phyloP scores from a whole-genome alignment of 1,140 invertebrate genomes.

The Drosophila jambulina region DNA sequence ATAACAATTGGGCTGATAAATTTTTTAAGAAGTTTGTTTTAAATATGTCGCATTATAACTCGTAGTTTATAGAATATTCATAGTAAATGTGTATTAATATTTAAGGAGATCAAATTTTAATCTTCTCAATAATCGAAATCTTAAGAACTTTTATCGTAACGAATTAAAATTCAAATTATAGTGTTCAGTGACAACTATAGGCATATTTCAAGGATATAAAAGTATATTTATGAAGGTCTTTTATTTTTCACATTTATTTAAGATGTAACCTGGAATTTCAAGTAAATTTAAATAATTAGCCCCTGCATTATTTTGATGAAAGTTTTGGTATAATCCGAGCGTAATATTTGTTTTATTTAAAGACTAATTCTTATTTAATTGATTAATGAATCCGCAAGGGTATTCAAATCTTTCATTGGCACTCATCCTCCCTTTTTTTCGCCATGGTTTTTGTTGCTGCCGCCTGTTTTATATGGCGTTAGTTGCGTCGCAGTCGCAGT shows the following conservation, averaged over 20 bases:
- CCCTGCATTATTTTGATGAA: too few relatives aligned
- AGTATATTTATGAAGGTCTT: neutral
- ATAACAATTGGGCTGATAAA: too few relatives aligned
- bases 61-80: too few relatives aligned
- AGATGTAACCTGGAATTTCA: neutral
- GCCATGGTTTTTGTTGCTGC: constrained; percentile 54
- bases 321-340: too few relatives aligned
- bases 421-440: constrained; percentile 15
- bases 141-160: too few relatives aligned
- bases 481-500: constrained; percentile 47
- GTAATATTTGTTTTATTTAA: neutral
- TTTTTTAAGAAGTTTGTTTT: too few relatives aligned
- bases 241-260: neutral
- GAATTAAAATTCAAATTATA: too few relatives aligned
- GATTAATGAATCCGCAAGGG: neutral
- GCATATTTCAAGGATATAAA: too few relatives aligned
- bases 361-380: neutral
- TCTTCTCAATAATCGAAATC: too few relatives aligned
- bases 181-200: neutral
- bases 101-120: too few relatives aligned
- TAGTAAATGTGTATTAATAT: too few relatives aligned
- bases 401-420: constrained; percentile 12
- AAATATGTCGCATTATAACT: too few relatives aligned
- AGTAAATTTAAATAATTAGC: neutral
- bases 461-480: constrained; percentile 73